Percentiles rank a stretch among this genome's conserved stretches.
These are phyloP conservation scores for Eulacestoma nigropectus DNA, from an alignment of 2,113 vertebrate genomes.

Conservation along the genomic window DNA sequence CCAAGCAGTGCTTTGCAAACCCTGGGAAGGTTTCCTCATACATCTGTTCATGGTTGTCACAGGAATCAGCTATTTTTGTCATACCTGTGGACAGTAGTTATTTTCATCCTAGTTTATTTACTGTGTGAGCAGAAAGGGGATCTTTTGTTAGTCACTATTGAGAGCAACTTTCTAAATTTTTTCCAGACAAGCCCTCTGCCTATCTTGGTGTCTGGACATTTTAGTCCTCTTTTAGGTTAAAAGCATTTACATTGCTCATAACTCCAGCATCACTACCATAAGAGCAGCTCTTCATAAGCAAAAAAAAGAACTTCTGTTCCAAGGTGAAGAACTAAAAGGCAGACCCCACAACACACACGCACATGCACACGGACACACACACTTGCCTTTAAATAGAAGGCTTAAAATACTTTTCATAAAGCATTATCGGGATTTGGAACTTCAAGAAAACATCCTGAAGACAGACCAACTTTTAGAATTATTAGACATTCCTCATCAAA, in stretches of 20 bases:
- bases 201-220: background rate
- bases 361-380: fast-evolving
- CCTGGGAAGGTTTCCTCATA: background rate
- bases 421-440: background rate
- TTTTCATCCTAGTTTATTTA: background rate
- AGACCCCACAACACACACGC: background rate
- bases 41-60: background rate
- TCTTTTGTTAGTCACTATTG: background rate
- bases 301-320: background rate
- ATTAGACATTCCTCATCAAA: background rate
- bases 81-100: background rate
- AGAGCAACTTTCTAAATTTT: background rate
- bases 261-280: background rate
- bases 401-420: background rate
- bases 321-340: background rate
- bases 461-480: background rate
- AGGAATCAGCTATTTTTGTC: background rate
- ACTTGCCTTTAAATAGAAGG: background rate
- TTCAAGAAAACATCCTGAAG: background rate
- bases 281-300: background rate
- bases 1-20: background rate
- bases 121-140: background rate
- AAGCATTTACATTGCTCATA: background rate
- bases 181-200: background rate
- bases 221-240: background rate